phyloP scores from a whole-genome alignment of 2,797 vertebrate genomes.

The Eulemur rubriventer region DNA sequence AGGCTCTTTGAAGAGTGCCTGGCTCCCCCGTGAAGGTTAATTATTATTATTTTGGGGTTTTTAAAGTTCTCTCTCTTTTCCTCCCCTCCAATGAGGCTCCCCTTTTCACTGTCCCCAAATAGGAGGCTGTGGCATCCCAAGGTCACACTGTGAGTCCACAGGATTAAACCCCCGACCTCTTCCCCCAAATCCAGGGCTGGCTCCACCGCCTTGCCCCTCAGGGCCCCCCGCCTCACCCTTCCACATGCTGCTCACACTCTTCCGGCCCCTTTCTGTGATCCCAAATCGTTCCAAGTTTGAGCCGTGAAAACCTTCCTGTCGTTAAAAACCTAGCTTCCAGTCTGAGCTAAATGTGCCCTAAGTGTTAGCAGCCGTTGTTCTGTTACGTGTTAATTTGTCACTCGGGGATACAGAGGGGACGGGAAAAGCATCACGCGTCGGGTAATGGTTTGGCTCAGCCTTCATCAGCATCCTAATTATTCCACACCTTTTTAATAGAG shows the following conservation, averaged over 20 bases:
- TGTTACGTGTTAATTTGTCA: conserved; percentile 72
- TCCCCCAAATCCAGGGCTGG: accelerated
- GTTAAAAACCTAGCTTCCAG: conserved; percentile 55
- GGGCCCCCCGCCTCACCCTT: accelerated
- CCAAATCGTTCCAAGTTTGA: not conserved
- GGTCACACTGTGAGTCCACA: not conserved
- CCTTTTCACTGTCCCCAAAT: not conserved
- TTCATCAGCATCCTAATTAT: conserved; percentile 78
- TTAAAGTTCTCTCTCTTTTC: not conserved
- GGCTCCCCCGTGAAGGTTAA: not conserved
- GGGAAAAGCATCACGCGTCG: not conserved
- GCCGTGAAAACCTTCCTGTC: not conserved
- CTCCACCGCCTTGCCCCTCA: not conserved
- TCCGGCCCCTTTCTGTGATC: not conserved
- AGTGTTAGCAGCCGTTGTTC: conserved; percentile 58
- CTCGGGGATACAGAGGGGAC: conserved; percentile 63
- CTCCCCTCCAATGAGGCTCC: not conserved
- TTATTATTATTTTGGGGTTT: not conserved
- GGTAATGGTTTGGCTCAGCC: conserved; percentile 50
- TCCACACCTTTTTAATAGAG: conserved; percentile 80
- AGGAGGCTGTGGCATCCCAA: not conserved
- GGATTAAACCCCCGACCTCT: not conserved
- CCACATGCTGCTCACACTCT: not conserved
- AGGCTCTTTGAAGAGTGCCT: not conserved
- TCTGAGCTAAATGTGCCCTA: conserved; percentile 83